Conservation (phyloP, 2,888 invertebrate genomes). For the Apodemia zela region DNA sequence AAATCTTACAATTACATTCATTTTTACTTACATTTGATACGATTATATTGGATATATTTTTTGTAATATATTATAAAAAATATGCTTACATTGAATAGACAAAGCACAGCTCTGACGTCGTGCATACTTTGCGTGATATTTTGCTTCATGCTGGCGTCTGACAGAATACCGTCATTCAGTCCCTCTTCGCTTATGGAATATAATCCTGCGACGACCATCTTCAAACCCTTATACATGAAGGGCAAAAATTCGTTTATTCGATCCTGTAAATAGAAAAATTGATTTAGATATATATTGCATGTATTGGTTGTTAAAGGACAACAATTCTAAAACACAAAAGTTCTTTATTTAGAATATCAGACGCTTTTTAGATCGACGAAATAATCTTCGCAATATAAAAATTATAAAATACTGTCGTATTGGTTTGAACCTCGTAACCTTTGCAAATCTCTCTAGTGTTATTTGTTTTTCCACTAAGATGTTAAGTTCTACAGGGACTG, state of each 20-base stretch:
- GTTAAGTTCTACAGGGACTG: too few species aligned
- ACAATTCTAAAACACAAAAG: too few species aligned
- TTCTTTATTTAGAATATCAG: too few species aligned
- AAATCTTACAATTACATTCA: too few species aligned
- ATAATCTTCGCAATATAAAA: not conserved
- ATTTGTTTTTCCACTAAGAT: too few species aligned
- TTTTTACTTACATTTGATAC: too few species aligned
- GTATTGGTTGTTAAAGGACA: constrained; percentile 8
- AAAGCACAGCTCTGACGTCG: constrained; percentile 82
- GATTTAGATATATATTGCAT: not conserved
- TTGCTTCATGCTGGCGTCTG: constrained; percentile 48
- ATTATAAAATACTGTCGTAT: too few species aligned
- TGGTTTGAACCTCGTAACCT: too few species aligned
- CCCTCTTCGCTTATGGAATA: constrained; percentile 84
- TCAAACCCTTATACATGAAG: constrained; percentile 83
- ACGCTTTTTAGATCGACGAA: too few species aligned
- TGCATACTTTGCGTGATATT: constrained; percentile 81
- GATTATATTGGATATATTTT: too few species aligned
- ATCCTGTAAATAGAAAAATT: constrained; percentile 51
- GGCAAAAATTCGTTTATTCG: constrained; percentile 68
- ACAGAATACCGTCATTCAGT: constrained; percentile 51
- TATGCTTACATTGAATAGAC: constrained; percentile 82
- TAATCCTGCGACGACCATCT: constrained; percentile 85
- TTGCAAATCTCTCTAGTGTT: too few species aligned
- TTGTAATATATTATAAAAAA: not conserved